These are phyloP conservation scores for Sprattus sprattus DNA, from an alignment of 2,113 vertebrate genomes.

Conservation along the genomic window DNA sequence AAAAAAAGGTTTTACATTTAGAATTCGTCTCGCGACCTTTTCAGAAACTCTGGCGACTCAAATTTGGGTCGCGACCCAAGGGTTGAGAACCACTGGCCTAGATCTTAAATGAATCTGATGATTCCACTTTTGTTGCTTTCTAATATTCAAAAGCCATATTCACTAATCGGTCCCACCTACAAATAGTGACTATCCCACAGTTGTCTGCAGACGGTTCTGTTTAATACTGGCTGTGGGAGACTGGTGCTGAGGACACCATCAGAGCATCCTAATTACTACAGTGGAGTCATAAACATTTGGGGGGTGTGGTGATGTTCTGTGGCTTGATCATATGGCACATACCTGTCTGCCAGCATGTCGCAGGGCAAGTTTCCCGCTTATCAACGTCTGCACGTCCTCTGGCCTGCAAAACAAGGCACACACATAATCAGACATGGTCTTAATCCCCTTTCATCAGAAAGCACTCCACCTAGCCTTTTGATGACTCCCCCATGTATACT, in stretches of 20 bases:
- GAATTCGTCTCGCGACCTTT: no score
- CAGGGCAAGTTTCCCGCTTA: constrained; percentile 93
- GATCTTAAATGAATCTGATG: neutral
- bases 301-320: neutral
- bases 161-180: no score
- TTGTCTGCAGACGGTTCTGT: no score
- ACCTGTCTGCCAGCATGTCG: constrained; percentile 93
- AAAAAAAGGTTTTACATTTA: no score
- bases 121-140: neutral
- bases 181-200: no score
- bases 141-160: no score
- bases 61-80: no score
- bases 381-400: constrained; percentile 93
- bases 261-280: neutral
- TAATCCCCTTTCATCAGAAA: no score
- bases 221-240: neutral
- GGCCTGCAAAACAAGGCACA: constrained; percentile 71
- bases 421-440: neutral
- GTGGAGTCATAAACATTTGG: neutral
- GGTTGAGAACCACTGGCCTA: no score
- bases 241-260: neutral
- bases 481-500: neutral
- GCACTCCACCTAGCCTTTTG: no score
- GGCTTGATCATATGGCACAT: constrained; percentile 39
- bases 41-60: no score